A percentile compares a stretch with the other conserved stretches of the same genome.
Conservation (phyloP, 2,888 invertebrate genomes). For the Philereme transversata region DNA sequence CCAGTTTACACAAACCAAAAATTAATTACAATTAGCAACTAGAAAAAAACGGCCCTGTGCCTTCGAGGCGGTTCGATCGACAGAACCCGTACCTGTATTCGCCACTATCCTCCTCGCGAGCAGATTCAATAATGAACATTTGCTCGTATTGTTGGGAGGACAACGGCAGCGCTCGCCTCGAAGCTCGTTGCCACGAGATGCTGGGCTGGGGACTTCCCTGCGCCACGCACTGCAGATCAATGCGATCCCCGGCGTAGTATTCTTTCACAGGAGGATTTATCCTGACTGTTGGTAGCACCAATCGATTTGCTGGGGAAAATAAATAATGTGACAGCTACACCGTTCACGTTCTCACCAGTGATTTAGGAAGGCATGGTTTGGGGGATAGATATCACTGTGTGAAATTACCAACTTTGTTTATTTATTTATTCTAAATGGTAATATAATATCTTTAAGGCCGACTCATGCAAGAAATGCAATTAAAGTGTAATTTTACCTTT, state of each 20-base stretch:
- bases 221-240: constrained; percentile 89
- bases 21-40: too few species aligned
- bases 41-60: not conserved
- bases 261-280: constrained; percentile 85
- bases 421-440: too few species aligned
- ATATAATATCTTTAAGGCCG: too few species aligned
- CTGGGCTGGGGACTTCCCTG: constrained; percentile 90
- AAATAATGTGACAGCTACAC: too few species aligned
- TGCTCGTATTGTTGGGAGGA: constrained; percentile 77
- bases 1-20: not conserved
- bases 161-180: constrained; percentile 65
- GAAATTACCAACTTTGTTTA: too few species aligned
- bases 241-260: constrained; percentile 88
- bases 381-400: too few species aligned
- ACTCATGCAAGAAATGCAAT: too few species aligned
- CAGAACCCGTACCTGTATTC: constrained; percentile 85
- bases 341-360: too few species aligned
- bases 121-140: constrained; percentile 88
- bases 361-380: too few species aligned
- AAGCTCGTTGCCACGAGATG: constrained; percentile 87
- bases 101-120: constrained; percentile 89
- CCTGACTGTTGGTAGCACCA: constrained; percentile 82
- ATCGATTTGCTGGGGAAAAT: constrained; percentile 58
- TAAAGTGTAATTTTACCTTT: constrained; percentile 66
- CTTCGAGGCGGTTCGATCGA: too few species aligned